phyloP scores from a whole-genome alignment of 2,888 invertebrate species.

The Limnephilus rhombicus region DNA sequence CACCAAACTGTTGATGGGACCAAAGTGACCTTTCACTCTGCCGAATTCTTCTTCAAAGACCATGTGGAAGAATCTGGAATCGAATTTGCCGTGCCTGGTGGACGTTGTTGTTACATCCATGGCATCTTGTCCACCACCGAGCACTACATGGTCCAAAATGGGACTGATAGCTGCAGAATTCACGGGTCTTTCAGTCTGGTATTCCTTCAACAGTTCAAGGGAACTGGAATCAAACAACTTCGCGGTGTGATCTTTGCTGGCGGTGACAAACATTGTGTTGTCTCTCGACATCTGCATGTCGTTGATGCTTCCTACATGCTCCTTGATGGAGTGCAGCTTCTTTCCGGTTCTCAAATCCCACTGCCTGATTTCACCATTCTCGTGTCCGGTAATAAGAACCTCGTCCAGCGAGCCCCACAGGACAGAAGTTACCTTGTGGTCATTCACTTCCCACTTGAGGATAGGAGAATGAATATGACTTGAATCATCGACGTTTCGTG shows the following conservation, averaged over 20 bases:
- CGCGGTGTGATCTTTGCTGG: conserved; percentile 97
- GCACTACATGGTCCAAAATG: conserved; percentile 95
- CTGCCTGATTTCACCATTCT: conserved; percentile 93
- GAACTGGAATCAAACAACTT: conserved; percentile 95
- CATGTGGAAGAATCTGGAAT: conserved; percentile 95
- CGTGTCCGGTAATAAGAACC: conserved; percentile 94
- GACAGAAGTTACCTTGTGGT: conserved; percentile 93
- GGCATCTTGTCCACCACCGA: conserved; percentile 99
- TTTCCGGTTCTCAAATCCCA: conserved; percentile 97
- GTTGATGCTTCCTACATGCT: conserved; percentile 92
- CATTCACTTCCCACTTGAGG: conserved; percentile 87
- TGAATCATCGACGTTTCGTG: conserved; percentile 85
- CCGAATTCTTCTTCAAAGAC: conserved; percentile 98
- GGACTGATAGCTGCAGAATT: conserved; percentile 99
- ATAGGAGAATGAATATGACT: conserved; percentile 85
- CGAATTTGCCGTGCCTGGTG: conserved; percentile 96
- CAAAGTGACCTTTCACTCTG: conserved; percentile 99
- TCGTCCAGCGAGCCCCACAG: conserved; percentile 97
- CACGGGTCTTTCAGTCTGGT: conserved; percentile 98
- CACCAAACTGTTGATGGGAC: conserved; percentile 98
- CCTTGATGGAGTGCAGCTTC: conserved; percentile 86
- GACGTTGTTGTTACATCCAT: conserved; percentile 99
- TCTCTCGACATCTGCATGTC: conserved; percentile 98
- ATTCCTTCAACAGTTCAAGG: conserved; percentile 93
- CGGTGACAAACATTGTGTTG: conserved; percentile 97